Percentiles rank a stretch among this genome's conserved stretches.
Evolutionary conservation across 2,113 vertebrate species (phyloP).

Genomic region (Setophaga petechia): DNA sequence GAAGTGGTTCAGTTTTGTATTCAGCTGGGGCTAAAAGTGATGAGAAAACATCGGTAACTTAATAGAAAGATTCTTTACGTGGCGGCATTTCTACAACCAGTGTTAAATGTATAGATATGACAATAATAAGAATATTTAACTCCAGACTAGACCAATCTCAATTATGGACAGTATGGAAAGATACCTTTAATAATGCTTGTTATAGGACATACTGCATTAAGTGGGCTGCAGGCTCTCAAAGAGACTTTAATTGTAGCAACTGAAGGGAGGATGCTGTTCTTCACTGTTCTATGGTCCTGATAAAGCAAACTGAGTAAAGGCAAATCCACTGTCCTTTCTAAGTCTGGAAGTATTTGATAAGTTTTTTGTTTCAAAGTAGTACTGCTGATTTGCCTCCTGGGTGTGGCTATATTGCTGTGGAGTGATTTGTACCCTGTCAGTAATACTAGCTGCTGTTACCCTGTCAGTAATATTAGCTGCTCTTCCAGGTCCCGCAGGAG

Average conservation of each 20-base stretch:
- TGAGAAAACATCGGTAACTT: background rate
- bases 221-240: background rate
- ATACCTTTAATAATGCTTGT: background rate
- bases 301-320: background rate
- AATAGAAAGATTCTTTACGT: background rate
- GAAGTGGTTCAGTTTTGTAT: background rate
- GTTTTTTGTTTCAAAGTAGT: background rate
- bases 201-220: background rate
- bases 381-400: background rate
- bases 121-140: background rate
- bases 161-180: background rate
- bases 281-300: background rate
- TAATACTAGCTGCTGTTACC: background rate
- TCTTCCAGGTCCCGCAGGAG: slow-evolving; percentile 86
- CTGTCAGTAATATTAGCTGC: background rate
- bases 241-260: background rate
- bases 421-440: background rate
- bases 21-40: background rate
- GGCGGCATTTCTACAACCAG: background rate
- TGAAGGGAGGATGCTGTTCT: background rate
- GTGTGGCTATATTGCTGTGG: background rate
- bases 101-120: background rate
- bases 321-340: background rate
- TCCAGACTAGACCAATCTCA: background rate
- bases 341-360: background rate